These are phyloP conservation scores for Microtus pennsylvanicus DNA, from an alignment of 2,113 vertebrate species.

Conservation along the genomic window DNA sequence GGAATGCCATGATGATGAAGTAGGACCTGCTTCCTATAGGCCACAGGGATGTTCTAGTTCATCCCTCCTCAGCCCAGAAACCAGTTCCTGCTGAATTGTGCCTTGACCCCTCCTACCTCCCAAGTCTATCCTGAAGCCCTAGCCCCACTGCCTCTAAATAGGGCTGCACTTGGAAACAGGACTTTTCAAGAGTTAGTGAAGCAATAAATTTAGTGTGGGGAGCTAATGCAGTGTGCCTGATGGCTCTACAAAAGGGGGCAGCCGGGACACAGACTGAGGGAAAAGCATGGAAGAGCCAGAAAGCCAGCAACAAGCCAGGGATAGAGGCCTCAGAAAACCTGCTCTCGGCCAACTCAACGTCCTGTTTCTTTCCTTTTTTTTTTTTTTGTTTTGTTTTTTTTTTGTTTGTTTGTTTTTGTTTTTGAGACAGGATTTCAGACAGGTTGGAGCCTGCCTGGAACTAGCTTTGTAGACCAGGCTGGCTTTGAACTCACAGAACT, in stretches of 20 bases:
- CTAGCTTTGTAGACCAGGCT: no score
- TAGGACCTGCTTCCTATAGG: not conserved
- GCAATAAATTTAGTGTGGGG: not conserved
- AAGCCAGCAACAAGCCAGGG: not conserved
- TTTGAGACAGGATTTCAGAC: no score
- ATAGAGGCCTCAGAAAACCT: not conserved
- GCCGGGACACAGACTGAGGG: no score
- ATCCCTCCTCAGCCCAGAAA: not conserved
- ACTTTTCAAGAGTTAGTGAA: slow-evolving; percentile 2
- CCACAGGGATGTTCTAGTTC: not conserved
- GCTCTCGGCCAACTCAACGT: not conserved
- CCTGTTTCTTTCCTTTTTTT: no score
- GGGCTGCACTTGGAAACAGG: not conserved
- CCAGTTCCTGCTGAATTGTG: not conserved
- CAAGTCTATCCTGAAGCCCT: not conserved
- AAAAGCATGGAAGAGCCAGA: not conserved
- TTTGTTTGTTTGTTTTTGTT: no score
- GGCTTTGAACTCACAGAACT: no score
- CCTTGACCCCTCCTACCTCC: not conserved
- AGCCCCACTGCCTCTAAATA: not conserved
- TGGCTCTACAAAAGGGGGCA: not conserved
- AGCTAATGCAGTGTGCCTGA: not conserved
- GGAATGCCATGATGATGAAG: slow-evolving; percentile 28
- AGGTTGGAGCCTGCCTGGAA: no score
- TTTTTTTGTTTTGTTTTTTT: no score